Conservation (phyloP, 2,888 invertebrate species). For the Microctonus aethiopoides region DNA sequence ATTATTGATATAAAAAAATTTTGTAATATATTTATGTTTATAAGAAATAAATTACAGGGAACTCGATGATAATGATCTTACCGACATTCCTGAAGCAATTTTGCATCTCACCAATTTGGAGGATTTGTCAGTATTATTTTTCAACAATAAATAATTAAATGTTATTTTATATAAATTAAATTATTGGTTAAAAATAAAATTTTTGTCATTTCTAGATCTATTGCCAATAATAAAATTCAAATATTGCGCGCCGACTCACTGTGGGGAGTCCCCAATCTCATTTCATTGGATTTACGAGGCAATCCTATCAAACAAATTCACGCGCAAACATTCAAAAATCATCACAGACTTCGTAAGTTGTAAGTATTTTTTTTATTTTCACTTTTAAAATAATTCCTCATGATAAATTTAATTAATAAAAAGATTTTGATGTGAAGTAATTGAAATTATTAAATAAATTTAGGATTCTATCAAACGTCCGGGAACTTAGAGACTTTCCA, state of each 20-base stretch:
- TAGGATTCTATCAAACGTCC: conserved; percentile 89
- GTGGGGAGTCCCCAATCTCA: conserved; percentile 75
- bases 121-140: conserved; percentile 92
- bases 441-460: conserved; percentile 35
- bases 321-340: conserved; percentile 67
- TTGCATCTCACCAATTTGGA: conserved; percentile 80
- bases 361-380: conserved; percentile 69
- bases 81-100: conserved; percentile 81
- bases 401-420: no score
- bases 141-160: no score
- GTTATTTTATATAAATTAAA: no score
- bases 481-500: conserved; percentile 83
- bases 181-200: no score
- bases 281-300: conserved; percentile 83
- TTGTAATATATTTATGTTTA: background rate
- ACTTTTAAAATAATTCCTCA: no score
- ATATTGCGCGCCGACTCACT: conserved; percentile 79
- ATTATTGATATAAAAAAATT: background rate
- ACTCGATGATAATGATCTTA: conserved; percentile 80
- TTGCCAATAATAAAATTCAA: conserved; percentile 85
- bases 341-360: conserved; percentile 84
- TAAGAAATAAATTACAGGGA: conserved; percentile 71
- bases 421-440: background rate
- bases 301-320: conserved; percentile 61
- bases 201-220: conserved; percentile 71